Conservation (phyloP, 2,797 vertebrate genomes). For the Cryptoprocta ferox region DNA sequence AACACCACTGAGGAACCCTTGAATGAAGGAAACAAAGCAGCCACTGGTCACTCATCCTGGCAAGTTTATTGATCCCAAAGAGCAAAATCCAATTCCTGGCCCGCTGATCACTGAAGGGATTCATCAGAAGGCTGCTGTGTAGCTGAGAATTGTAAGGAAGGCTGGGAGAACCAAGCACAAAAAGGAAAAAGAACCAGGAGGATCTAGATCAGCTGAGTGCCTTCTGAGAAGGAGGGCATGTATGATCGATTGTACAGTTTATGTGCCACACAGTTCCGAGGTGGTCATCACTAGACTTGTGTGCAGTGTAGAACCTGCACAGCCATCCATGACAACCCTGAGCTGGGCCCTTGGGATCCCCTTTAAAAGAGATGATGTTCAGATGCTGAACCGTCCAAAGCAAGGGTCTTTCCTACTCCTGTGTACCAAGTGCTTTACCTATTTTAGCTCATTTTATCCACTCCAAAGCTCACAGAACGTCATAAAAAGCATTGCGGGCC, state of each 20-base stretch:
- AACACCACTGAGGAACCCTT: not conserved
- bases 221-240: not conserved
- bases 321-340: not conserved
- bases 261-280: not conserved
- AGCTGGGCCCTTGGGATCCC: not conserved
- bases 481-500: not conserved
- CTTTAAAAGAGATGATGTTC: not conserved
- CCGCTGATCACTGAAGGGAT: not conserved
- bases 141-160: not conserved
- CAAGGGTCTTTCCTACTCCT: not conserved
- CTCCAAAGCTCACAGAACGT: not conserved
- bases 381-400: not conserved
- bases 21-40: not conserved
- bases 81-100: not conserved
- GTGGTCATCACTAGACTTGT: not conserved
- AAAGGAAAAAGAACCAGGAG: not conserved
- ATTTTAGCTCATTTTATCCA: not conserved
- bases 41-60: not conserved
- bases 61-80: not conserved
- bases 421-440: not conserved
- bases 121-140: not conserved
- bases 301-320: not conserved
- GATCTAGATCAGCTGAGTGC: not conserved
- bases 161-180: not conserved
- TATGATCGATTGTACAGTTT: not conserved